Percentiles rank a stretch among this genome's conserved stretches.
phyloP scores from a whole-genome alignment of 2,888 invertebrate species.

The Trissonchulus sp. region DNA sequence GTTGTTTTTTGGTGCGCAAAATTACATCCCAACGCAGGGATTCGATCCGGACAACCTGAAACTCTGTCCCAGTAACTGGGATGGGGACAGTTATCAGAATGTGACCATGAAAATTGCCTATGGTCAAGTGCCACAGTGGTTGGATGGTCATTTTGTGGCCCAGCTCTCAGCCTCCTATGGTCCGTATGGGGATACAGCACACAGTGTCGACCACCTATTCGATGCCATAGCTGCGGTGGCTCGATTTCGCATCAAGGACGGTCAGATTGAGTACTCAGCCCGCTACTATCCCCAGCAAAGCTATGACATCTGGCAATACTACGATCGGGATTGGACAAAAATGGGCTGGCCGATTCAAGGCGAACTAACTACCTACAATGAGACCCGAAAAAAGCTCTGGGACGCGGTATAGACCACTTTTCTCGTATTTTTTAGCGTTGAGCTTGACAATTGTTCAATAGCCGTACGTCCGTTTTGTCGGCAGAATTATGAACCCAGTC shows the following conservation, averaged over 20 bases:
- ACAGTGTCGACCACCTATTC: conserved; percentile 48
- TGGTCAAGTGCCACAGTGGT: conserved; percentile 22
- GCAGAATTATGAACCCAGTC: too few species aligned
- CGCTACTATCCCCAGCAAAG: conserved; percentile 49
- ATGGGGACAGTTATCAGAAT: conserved; percentile 27
- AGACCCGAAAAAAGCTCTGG: conserved; percentile 48
- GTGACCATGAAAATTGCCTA: not conserved
- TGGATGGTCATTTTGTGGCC: conserved; percentile 50
- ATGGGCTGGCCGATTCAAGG: conserved; percentile 34
- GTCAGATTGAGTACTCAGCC: conserved; percentile 47
- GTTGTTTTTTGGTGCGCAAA: too few species aligned
- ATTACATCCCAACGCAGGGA: too few species aligned
- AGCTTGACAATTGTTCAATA: too few species aligned
- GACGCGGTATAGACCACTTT: too few species aligned
- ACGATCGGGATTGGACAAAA: conserved; percentile 48
- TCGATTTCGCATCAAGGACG: conserved; percentile 46
- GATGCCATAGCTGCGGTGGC: conserved; percentile 50
- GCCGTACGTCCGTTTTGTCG: too few species aligned
- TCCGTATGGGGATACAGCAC: conserved; percentile 45
- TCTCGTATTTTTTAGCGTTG: too few species aligned
- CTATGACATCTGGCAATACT: conserved; percentile 51
- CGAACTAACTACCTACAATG: conserved; percentile 50
- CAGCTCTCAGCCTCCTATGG: conserved; percentile 50
- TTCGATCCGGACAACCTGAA: too few species aligned
- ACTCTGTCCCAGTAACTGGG: conserved; percentile 28